These are phyloP conservation scores for Meiosimyza platycephala DNA, from an alignment of 2,888 invertebrate species.

Conservation along the genomic window DNA sequence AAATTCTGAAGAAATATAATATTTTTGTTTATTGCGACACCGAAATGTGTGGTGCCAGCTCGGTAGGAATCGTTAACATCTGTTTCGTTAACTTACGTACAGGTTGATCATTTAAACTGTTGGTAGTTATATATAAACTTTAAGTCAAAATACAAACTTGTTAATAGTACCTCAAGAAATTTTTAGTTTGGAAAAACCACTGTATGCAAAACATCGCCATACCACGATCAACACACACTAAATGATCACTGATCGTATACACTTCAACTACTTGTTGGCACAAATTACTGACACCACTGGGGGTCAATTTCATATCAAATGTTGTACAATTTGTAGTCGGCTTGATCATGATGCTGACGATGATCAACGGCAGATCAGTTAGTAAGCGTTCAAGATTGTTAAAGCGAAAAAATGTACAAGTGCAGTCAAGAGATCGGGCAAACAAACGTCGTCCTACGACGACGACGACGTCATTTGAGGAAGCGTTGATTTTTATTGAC, in stretches of 20 bases:
- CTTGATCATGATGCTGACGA: not conserved
- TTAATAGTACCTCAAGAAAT: no score
- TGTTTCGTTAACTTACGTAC: no score
- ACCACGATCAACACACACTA: not conserved
- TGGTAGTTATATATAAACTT: no score
- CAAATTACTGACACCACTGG: constrained; percentile 35
- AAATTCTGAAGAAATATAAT: no score
- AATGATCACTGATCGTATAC: not conserved
- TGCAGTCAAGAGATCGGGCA: not conserved
- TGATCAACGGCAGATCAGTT: not conserved
- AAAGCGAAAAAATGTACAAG: not conserved
- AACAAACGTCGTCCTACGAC: not conserved
- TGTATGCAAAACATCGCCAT: no score
- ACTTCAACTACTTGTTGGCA: constrained; percentile 26
- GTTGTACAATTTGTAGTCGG: not conserved
- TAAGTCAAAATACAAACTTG: no score
- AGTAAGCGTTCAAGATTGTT: not conserved
- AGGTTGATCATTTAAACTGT: no score
- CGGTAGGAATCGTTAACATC: no score
- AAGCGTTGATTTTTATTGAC: constrained; percentile 61
- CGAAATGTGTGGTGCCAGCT: no score
- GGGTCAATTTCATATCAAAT: constrained; percentile 26
- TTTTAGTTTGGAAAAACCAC: no score
- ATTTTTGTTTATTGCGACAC: no score
- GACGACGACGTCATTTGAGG: constrained; percentile 8